phyloP scores from a whole-genome alignment of 2,888 invertebrate species.

The Carcina quercana region DNA sequence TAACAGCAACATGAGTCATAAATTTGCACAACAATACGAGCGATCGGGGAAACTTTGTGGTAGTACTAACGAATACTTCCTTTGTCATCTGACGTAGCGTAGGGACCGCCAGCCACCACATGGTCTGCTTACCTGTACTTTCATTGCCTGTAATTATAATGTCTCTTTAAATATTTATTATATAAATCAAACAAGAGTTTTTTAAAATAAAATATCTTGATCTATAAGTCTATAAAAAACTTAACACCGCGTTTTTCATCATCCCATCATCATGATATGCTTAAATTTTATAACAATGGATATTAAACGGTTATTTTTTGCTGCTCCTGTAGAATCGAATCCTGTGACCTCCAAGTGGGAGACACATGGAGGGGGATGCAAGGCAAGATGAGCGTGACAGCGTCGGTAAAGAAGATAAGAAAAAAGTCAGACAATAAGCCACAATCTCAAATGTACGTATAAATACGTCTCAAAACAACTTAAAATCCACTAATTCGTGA shows the following conservation, averaged over 20 bases:
- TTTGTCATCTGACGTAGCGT: slow-evolving; percentile 24
- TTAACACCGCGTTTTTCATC: no score
- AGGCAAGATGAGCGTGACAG: slow-evolving; percentile 89
- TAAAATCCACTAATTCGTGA: no score
- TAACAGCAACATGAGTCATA: slow-evolving; percentile 32
- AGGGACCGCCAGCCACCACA: slow-evolving; percentile 2
- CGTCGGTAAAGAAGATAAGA: slow-evolving; percentile 79
- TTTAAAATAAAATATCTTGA: slow-evolving; percentile 3
- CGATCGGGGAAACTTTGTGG: slow-evolving; percentile 25
- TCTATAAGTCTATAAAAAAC: no score
- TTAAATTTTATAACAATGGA: slow-evolving; percentile 9
- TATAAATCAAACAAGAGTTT: no score
- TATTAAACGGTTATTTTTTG: slow-evolving; percentile 68
- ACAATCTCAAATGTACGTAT: slow-evolving; percentile 78
- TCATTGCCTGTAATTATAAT: no score
- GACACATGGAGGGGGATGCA: slow-evolving; percentile 85
- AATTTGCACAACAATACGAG: slow-evolving; percentile 27
- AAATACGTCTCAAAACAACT: no score
- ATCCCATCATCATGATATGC: no score
- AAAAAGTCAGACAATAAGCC: slow-evolving; percentile 82
- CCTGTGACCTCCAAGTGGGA: slow-evolving; percentile 87
- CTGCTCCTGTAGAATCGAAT: slow-evolving; percentile 85
- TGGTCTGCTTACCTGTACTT: no score
- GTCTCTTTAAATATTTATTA: no score
- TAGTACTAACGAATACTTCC: slow-evolving; percentile 26